Evolutionary conservation across 1,140 invertebrate genomes (phyloP).

Genomic region (Radopholus similis): DNA sequence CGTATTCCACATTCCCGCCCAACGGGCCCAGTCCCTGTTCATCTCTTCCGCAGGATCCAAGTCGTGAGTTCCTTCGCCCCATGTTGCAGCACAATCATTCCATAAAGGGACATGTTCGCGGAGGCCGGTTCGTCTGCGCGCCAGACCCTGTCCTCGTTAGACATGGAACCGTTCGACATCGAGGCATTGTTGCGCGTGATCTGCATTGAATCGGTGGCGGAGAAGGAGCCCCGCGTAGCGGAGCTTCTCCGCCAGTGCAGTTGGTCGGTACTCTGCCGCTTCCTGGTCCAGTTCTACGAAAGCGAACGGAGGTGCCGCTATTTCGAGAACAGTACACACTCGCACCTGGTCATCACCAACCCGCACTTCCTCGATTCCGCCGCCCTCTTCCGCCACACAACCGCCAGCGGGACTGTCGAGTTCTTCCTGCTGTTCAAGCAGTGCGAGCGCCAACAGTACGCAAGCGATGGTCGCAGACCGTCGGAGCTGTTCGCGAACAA

Average conservation of each 20-base stretch:
- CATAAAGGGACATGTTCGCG: slow-evolving; percentile 9
- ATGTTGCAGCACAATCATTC: neutral
- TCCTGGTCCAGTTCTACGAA: slow-evolving; percentile 41
- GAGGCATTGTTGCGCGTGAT: slow-evolving; percentile 26
- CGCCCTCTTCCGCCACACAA: slow-evolving; percentile 16
- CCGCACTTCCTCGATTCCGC: slow-evolving; percentile 42
- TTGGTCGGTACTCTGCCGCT: slow-evolving; percentile 29
- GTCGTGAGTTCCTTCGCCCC: neutral
- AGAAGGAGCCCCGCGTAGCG: slow-evolving; percentile 27
- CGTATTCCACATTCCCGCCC: slow-evolving; percentile 1
- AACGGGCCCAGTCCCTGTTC: slow-evolving; percentile 18
- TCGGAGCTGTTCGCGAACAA: slow-evolving; percentile 25
- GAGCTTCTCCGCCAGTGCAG: slow-evolving; percentile 18
- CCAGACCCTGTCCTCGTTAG: neutral
- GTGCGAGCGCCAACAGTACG: slow-evolving; percentile 5
- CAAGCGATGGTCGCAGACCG: neutral
- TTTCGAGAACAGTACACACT: slow-evolving; percentile 22
- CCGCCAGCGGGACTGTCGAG: slow-evolving; percentile 12
- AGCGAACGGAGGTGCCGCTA: slow-evolving; percentile 39
- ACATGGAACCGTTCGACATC: slow-evolving; percentile 39
- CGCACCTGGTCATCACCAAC: slow-evolving; percentile 35
- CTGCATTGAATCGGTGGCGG: slow-evolving; percentile 25
- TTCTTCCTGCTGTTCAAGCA: slow-evolving; percentile 40
- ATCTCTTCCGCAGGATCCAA: slow-evolving; percentile 28
- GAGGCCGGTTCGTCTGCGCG: neutral